Conservation (phyloP, 30 jellyfish, hydroid and myxozoan species). For the Pseudorhiza aurosa region DNA sequence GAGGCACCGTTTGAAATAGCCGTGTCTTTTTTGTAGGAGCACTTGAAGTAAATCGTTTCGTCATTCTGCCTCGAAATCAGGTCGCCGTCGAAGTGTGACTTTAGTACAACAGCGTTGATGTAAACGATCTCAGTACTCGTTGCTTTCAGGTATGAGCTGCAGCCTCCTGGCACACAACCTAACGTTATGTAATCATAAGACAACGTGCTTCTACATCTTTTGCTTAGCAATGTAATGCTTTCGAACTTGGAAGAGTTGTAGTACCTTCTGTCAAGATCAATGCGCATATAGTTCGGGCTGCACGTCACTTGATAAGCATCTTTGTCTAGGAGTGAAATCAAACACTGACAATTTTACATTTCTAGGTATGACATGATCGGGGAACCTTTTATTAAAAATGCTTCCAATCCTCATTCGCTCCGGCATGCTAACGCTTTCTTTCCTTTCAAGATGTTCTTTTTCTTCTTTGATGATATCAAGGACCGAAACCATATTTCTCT, state of each 20-base stretch:
- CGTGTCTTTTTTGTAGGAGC: not conserved
- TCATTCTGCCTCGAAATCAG: not conserved
- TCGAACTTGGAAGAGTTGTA: not conserved
- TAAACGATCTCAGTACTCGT: not conserved
- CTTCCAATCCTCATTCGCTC: too few species aligned
- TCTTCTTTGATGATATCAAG: too few species aligned
- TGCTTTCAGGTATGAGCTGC: not conserved
- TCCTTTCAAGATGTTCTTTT: too few species aligned
- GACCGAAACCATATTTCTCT: too few species aligned
- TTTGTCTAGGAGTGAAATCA: not conserved
- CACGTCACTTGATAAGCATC: conserved; percentile 8
- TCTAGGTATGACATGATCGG: too few species aligned
- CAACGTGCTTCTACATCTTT: not conserved
- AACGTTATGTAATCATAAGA: conserved; percentile 6
- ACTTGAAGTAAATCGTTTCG: not conserved
- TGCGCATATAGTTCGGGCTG: conserved; percentile 1
- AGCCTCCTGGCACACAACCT: not conserved
- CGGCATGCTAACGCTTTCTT: too few species aligned
- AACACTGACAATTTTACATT: too few species aligned
- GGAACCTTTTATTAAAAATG: too few species aligned
- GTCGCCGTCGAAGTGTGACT: not conserved
- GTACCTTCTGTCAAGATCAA: conserved; percentile 16
- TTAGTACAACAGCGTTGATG: not conserved
- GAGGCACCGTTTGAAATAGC: not conserved
- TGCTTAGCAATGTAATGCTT: not conserved